Evolutionary conservation across 2,797 vertebrate genomes (phyloP).

Genomic region (Danio tinwini): DNA sequence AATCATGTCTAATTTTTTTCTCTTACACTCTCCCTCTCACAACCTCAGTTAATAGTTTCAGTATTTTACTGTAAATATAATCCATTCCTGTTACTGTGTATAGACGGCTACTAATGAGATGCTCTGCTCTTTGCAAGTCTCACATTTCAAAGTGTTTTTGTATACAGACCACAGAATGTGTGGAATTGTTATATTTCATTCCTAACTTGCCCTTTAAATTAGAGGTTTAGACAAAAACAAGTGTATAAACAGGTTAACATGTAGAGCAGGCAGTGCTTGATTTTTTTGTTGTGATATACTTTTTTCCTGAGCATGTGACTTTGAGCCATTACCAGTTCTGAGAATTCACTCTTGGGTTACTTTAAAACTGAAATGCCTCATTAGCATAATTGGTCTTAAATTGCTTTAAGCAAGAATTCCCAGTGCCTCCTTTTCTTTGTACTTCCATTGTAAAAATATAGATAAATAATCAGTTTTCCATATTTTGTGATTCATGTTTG

Average conservation of each 20-base stretch:
- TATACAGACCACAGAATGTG: neutral
- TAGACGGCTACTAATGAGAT: slow-evolving; percentile 19
- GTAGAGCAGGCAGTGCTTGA: neutral
- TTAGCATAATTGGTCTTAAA: slow-evolving; percentile 8
- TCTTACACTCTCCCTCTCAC: neutral
- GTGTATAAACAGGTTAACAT: neutral
- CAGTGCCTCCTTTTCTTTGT: slow-evolving; percentile 10
- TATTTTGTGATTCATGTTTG: too few species aligned
- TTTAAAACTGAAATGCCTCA: slow-evolving; percentile 5
- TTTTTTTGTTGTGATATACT: neutral
- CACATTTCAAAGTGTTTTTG: slow-evolving; percentile 2
- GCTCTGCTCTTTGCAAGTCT: neutral
- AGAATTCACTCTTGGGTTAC: slow-evolving; percentile 10
- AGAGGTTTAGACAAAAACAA: neutral
- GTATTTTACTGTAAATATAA: slow-evolving; percentile 21
- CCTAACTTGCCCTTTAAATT: neutral
- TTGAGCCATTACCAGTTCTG: slow-evolving; percentile 18
- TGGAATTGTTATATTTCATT: neutral
- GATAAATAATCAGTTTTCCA: too few species aligned
- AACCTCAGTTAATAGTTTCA: slow-evolving; percentile 9
- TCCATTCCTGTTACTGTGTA: slow-evolving; percentile 28
- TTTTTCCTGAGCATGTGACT: slow-evolving; percentile 19
- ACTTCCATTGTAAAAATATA: neutral
- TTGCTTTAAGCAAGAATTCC: neutral
- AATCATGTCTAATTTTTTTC: neutral